phyloP scores from a whole-genome alignment of 2,797 vertebrate species.

The Cephalopachus bancanus region DNA sequence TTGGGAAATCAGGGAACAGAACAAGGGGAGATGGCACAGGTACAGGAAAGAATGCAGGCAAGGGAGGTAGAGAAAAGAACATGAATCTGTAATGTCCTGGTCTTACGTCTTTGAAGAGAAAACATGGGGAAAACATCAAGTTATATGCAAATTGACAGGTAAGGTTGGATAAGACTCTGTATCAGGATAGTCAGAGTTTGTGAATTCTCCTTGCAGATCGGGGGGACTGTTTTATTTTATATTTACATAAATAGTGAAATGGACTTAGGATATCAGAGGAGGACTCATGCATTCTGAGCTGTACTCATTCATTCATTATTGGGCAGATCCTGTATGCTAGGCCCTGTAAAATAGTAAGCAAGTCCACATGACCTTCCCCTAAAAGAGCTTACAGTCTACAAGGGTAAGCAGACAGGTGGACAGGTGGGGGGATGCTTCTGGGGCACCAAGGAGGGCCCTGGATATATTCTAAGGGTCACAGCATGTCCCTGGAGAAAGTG shows the following conservation, averaged over 20 bases:
- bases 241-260: slow-evolving; percentile 48
- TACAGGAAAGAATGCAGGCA: background rate
- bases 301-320: background rate
- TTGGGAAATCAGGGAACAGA: background rate
- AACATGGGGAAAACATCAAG: background rate
- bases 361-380: background rate
- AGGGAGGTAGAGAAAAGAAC: background rate
- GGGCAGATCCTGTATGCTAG: background rate
- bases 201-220: background rate
- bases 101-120: slow-evolving; percentile 23
- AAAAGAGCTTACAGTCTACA: background rate
- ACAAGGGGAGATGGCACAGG: background rate
- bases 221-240: background rate
- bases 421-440: background rate
- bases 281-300: too few species aligned
- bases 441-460: background rate
- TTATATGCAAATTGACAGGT: background rate
- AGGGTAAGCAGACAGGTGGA: background rate
- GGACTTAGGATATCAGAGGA: background rate
- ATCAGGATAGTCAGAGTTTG: background rate
- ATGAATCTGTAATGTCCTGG: background rate
- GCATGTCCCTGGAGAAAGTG: background rate
- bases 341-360: background rate
- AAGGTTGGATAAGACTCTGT: background rate
- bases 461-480: background rate